These are phyloP conservation scores for Ceriagrion tenellum DNA, from an alignment of 2,888 invertebrate genomes.

Conservation along the genomic window DNA sequence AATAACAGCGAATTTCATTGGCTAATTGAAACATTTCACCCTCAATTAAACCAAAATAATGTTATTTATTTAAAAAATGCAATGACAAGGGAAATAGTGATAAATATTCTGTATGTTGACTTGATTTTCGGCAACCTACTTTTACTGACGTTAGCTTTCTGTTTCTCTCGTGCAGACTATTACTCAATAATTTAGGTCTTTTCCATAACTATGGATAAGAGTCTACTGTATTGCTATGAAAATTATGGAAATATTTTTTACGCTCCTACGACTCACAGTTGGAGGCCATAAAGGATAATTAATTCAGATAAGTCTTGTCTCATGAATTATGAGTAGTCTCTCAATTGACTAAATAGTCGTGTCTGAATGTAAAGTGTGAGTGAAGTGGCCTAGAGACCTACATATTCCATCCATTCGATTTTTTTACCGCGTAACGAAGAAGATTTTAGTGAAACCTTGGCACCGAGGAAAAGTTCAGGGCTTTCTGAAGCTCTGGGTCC, in stretches of 20 bases:
- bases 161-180: conserved; percentile 62
- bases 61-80: neutral
- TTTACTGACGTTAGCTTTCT: conserved; percentile 58
- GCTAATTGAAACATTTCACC: neutral
- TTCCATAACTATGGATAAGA: neutral
- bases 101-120: neutral
- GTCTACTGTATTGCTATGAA: neutral
- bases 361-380: conserved; percentile 87
- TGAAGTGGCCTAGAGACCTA: conserved; percentile 95
- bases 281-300: neutral
- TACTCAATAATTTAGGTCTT: conserved; percentile 66
- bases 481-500: conserved; percentile 78
- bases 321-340: conserved; percentile 77
- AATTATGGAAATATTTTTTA: conserved; percentile 32
- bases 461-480: conserved; percentile 78
- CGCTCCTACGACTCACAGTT: neutral
- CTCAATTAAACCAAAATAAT: neutral
- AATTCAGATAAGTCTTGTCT: conserved; percentile 26
- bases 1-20: neutral
- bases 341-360: conserved; percentile 81
- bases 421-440: conserved; percentile 79
- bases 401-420: conserved; percentile 86
- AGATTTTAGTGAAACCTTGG: conserved; percentile 79
- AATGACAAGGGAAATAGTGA: neutral
- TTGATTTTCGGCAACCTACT: conserved; percentile 62